A percentile compares a stretch with the other conserved stretches of the same genome.
Conservation (phyloP, 2,113 vertebrate species). For the Heterotis niloticus region DNA sequence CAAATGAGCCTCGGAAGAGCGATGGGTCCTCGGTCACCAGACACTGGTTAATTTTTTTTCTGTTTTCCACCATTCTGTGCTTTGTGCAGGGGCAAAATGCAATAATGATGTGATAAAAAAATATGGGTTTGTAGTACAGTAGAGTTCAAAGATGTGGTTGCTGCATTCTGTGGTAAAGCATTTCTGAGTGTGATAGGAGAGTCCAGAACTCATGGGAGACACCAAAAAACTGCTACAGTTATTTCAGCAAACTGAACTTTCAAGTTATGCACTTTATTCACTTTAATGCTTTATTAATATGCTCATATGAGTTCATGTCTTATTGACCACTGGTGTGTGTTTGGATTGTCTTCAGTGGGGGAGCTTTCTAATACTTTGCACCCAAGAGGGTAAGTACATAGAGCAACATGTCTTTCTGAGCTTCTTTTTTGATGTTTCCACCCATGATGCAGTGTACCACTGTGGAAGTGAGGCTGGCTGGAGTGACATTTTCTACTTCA, state of each 20-base stretch:
- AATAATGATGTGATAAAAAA: background rate
- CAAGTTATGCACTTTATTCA: no score
- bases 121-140: background rate
- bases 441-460: slow-evolving; percentile 59
- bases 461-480: slow-evolving; percentile 75
- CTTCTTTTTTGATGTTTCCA: slow-evolving; percentile 43
- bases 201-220: no score
- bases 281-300: background rate
- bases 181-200: no score
- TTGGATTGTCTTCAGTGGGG: background rate
- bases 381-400: background rate
- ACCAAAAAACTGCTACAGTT: no score
- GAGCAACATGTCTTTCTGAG: background rate
- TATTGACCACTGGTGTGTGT: background rate
- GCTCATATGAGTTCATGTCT: background rate
- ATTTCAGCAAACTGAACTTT: no score
- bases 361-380: background rate
- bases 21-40: no score
- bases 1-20: no score
- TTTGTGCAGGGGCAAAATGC: background rate
- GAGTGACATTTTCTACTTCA: slow-evolving; percentile 75
- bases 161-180: background rate
- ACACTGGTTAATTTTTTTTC: no score
- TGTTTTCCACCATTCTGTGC: no score
- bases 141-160: background rate